Evolutionary conservation across 2,113 vertebrate genomes (phyloP), one percentile per base, ranked within the genome.

Genomic region (Callorhinus ursinus): DNA sequence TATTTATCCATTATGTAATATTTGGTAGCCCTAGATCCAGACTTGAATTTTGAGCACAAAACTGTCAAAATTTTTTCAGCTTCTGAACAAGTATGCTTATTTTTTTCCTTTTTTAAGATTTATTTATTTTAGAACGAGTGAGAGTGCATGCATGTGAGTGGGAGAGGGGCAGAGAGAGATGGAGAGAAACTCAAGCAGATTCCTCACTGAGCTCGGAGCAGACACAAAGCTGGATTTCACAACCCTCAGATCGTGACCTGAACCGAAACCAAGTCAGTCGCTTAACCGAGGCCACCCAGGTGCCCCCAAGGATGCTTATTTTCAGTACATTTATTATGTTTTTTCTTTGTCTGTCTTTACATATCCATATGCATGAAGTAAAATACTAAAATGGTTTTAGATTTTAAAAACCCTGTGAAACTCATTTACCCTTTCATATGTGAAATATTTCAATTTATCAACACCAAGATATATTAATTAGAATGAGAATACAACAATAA

Each of bases 31-130:
- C 51, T 82, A 49, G 42, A 95, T 77, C 51, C 33, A 91, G 22
- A 77, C 42, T 92, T 92, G 10, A 93, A 76, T 90, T 97, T 96
- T 88, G 7, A 93, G 21, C 80, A 85, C 4, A 83, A 74, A 93
- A 59, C 15, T 86, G 87, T 61, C 5, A 46, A 83, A 59, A 6
- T 42, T 13, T 87, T 76, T 84, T 77, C 49, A 51, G 22, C 22
- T 81, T 88, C 19, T 87, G 5, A 5, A 89, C 72, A 94, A 87
- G 10, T 92, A 80, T 80, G 39, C 28, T 93, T 91, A 65, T 82
- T 95, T 83, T 33, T 16, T 12, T 18, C 2, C 18, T 19, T 16
- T 69, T 69, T 19, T 4, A 69, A 69, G 33, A 21, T 69, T 36
- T 19, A 69, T 33, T 16, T 67, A 33, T 59, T 59, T 59, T 13